phyloP scores from a whole-genome alignment of 2,888 invertebrate genomes.

The Scaptomyza tumidula region DNA sequence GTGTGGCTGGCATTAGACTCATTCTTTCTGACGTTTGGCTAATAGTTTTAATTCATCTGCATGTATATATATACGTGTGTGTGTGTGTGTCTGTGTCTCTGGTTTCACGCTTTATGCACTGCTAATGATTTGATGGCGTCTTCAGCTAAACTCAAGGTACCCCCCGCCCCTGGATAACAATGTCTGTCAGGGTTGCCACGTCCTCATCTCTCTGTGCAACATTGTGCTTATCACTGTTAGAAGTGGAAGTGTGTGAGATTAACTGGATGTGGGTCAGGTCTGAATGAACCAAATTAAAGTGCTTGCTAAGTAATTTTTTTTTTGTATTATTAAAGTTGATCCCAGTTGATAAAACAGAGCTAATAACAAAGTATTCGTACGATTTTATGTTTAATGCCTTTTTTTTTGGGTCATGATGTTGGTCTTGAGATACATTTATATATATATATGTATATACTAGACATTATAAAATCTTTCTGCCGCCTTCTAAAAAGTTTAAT shows the following conservation, averaged over 20 bases:
- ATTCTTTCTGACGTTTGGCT: conserved; percentile 28
- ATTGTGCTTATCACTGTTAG: conserved; percentile 16
- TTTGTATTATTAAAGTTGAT: background rate
- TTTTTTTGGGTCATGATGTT: too few relatives aligned
- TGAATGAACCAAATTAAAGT: conserved; percentile 16
- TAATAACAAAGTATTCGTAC: too few relatives aligned
- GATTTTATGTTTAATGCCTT: too few relatives aligned
- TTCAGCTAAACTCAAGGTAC: conserved; percentile 26
- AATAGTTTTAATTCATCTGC: conserved; percentile 75
- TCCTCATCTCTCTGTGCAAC: conserved; percentile 17
- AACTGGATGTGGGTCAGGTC: too few relatives aligned
- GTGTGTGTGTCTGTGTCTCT: conserved; percentile 43
- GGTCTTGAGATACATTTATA: too few relatives aligned
- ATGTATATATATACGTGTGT: conserved; percentile 24
- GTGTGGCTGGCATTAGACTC: background rate
- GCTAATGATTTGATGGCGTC: conserved; percentile 78
- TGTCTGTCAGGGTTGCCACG: conserved; percentile 20
- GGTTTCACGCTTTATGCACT: conserved; percentile 79
- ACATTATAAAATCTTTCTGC: too few relatives aligned
- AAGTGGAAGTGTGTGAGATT: background rate
- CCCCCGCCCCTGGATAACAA: conserved; percentile 5
- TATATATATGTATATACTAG: too few relatives aligned
- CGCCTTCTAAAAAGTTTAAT: too few relatives aligned
- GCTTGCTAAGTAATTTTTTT: conserved; percentile 4
- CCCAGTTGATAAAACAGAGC: background rate